A percentile compares a stretch with the other conserved stretches of the same genome.
These are phyloP conservation scores for Ataeniobius toweri DNA, from an alignment of 2,797 vertebrate genomes.

Conservation along the genomic window DNA sequence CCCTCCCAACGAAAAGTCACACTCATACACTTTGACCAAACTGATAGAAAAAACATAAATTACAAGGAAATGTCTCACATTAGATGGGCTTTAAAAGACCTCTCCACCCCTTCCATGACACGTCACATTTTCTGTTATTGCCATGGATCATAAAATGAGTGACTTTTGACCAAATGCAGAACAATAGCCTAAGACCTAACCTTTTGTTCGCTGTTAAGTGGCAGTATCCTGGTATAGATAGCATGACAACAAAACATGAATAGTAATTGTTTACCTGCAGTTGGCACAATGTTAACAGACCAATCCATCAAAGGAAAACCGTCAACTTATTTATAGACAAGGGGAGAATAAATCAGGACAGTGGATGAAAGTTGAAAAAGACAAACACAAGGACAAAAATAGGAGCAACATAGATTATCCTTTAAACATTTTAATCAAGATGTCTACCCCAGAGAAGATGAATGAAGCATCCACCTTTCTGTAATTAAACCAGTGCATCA, in stretches of 20 bases:
- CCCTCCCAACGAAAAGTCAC: slow-evolving; percentile 40
- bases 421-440: slow-evolving; percentile 79
- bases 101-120: slow-evolving; percentile 5
- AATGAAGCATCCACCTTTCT: slow-evolving; percentile 74
- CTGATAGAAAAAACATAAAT: slow-evolving; percentile 18
- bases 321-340: slow-evolving; percentile 76
- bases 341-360: slow-evolving; percentile 72
- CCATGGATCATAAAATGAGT: slow-evolving; percentile 40
- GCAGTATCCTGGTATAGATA: slow-evolving; percentile 79
- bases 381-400: slow-evolving; percentile 78
- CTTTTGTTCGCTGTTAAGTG: slow-evolving; percentile 75
- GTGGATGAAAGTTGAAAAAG: slow-evolving; percentile 76
- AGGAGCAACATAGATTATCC: slow-evolving; percentile 69
- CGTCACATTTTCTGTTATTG: slow-evolving; percentile 25
- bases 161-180: slow-evolving; percentile 68
- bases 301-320: slow-evolving; percentile 71
- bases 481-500: slow-evolving; percentile 79
- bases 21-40: slow-evolving; percentile 17
- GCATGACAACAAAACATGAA: slow-evolving; percentile 72
- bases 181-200: slow-evolving; percentile 69
- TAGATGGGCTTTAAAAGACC: not conserved
- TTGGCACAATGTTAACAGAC: slow-evolving; percentile 78
- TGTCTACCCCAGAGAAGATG: slow-evolving; percentile 68
- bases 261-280: slow-evolving; percentile 80
- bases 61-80: not conserved